Conservation (phyloP, 35 echinoderm and acorn worm genomes). For the Heliocidaris tuberculata region DNA sequence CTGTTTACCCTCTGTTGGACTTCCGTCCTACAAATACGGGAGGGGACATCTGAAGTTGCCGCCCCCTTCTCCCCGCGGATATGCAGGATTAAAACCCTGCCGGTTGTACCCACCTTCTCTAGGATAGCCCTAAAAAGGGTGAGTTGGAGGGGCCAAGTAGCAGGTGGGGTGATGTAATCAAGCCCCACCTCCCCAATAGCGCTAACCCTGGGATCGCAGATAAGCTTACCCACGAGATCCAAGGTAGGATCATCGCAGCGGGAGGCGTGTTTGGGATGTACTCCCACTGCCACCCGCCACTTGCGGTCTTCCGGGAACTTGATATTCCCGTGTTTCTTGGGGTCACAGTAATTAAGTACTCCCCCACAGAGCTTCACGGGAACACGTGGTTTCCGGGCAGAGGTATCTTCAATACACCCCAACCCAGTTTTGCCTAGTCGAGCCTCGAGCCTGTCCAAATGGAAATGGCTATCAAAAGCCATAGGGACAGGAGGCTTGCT, state of each 20-base stretch:
- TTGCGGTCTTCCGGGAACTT: neutral
- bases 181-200: neutral
- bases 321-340: neutral
- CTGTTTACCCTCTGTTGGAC: no score
- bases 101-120: no score
- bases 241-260: neutral
- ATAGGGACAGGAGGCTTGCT: neutral
- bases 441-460: conserved; percentile 39
- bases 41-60: no score
- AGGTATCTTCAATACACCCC: neutral
- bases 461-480: conserved; percentile 41
- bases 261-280: neutral
- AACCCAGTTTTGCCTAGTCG: neutral
- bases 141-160: neutral
- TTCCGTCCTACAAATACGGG: no score
- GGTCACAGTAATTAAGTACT: conserved; percentile 46
- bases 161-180: neutral
- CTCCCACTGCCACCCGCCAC: neutral
- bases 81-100: no score
- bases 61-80: no score
- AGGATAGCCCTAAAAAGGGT: neutral
- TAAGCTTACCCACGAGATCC: neutral
- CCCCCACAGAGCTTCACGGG: neutral
- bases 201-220: neutral
- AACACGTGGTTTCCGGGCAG: neutral